Conservation (phyloP, 2,888 invertebrate genomes). For the Ormyrus labotus region DNA sequence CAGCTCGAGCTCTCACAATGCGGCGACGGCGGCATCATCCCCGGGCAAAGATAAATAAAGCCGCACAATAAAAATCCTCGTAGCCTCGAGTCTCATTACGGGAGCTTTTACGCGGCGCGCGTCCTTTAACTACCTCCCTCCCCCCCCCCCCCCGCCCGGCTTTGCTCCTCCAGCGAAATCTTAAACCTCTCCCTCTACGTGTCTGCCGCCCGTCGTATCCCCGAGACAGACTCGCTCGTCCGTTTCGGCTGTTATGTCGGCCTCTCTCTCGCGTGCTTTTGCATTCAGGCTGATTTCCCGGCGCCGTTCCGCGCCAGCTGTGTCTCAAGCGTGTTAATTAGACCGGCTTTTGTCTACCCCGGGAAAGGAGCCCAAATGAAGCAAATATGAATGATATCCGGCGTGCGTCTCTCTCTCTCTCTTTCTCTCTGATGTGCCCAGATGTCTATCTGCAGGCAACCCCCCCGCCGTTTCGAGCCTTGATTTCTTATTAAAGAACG, state of each 20-base stretch:
- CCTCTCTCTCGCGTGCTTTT: neutral
- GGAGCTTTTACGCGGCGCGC: neutral
- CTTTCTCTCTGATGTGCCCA: neutral
- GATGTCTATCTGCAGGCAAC: neutral
- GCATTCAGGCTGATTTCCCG: constrained; percentile 28
- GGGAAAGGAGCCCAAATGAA: constrained; percentile 66
- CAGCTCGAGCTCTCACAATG: too few species aligned
- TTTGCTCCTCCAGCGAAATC: too few species aligned
- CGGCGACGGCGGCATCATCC: too few species aligned
- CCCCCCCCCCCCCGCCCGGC: too few species aligned
- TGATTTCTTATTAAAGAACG: constrained; percentile 54
- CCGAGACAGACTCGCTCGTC: constrained; percentile 10
- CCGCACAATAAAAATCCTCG: constrained; percentile 53
- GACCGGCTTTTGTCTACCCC: constrained; percentile 70
- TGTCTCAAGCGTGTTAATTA: constrained; percentile 73
- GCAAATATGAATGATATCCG: constrained; percentile 68
- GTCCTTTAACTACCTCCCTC: too few species aligned
- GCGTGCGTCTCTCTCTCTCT: neutral
- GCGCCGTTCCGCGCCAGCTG: constrained; percentile 39
- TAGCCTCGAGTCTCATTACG: constrained; percentile 32
- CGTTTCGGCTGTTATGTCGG: constrained; percentile 48
- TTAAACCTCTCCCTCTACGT: too few species aligned
- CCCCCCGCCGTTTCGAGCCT: neutral
- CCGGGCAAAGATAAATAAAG: constrained; percentile 53
- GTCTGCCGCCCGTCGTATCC: neutral